Evolutionary conservation across 2,888 invertebrate species (phyloP).

Genomic region (Platynereis dumerilii): DNA sequence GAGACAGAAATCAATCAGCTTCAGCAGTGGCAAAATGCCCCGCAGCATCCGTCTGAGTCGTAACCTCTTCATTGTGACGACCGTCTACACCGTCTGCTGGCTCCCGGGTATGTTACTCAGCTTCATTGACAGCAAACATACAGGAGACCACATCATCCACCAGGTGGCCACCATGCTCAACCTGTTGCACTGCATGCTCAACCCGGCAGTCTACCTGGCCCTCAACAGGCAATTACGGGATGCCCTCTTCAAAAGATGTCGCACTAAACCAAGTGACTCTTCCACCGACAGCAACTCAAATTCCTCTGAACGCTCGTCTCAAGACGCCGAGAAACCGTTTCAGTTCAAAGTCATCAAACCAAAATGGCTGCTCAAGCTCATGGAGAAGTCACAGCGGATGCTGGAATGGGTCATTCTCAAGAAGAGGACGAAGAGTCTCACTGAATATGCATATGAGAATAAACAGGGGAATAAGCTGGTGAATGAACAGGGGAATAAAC

Average conservation of each 20-base stretch:
- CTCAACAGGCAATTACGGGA: conserved; percentile 14
- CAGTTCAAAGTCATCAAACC: no score
- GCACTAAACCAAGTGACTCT: no score
- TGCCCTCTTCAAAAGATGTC: neutral
- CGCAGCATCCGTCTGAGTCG: conserved; percentile 11
- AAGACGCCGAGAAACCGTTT: no score
- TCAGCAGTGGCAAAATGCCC: neutral
- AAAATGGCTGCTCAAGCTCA: no score
- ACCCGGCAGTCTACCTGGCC: conserved; percentile 21
- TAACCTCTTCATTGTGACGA: conserved; percentile 21
- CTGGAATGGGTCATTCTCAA: neutral
- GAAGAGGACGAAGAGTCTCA: neutral
- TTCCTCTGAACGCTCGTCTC: no score
- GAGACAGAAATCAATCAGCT: neutral
- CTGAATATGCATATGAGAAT: neutral
- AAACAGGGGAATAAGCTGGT: neutral
- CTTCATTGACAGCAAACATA: conserved; percentile 9
- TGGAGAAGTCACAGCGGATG: no score
- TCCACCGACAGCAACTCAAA: no score
- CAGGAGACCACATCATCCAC: neutral
- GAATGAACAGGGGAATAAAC: neutral
- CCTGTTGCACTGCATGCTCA: conserved; percentile 17
- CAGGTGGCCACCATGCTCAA: conserved; percentile 11
- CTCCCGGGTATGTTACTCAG: conserved; percentile 11
- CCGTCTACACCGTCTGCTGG: conserved; percentile 24